Evolutionary conservation across 2,797 vertebrate species (phyloP).

Genomic region (Thalassophryne amazonica): DNA sequence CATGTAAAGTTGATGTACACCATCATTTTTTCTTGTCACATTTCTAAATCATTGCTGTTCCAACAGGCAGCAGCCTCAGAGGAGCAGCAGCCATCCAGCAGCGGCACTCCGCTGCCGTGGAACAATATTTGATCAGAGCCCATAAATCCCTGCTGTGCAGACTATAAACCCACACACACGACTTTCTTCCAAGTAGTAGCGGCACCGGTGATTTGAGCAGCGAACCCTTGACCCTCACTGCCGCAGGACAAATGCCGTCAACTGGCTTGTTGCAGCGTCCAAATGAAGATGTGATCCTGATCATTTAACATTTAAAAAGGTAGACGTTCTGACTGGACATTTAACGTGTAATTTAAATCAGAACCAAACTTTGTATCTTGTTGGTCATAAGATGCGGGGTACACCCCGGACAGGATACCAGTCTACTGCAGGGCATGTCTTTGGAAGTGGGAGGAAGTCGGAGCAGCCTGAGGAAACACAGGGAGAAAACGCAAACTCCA

Average conservation of each 20-base stretch:
- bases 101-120: slow-evolving; percentile 30
- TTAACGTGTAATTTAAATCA: no score
- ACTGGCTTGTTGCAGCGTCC: slow-evolving; percentile 22
- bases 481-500: neutral
- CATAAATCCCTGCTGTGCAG: slow-evolving; percentile 29
- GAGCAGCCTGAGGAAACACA: neutral
- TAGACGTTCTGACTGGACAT: no score
- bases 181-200: no score
- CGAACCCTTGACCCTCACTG: neutral
- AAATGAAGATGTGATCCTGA: slow-evolving; percentile 52
- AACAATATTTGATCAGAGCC: slow-evolving; percentile 51
- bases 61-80: neutral
- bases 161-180: no score
- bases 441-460: neutral
- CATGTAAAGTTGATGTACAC: neutral
- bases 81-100: slow-evolving; percentile 14
- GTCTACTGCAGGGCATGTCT: no score
- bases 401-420: no score
- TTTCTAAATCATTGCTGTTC: slow-evolving; percentile 1
- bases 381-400: no score
- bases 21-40: no score
- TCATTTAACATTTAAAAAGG: no score
- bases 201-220: slow-evolving; percentile 12
- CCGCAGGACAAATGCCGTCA: slow-evolving; percentile 19
- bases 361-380: no score